These are phyloP conservation scores for Priocnemis perturbator DNA, from an alignment of 2,888 invertebrate species.

Conservation along the genomic window DNA sequence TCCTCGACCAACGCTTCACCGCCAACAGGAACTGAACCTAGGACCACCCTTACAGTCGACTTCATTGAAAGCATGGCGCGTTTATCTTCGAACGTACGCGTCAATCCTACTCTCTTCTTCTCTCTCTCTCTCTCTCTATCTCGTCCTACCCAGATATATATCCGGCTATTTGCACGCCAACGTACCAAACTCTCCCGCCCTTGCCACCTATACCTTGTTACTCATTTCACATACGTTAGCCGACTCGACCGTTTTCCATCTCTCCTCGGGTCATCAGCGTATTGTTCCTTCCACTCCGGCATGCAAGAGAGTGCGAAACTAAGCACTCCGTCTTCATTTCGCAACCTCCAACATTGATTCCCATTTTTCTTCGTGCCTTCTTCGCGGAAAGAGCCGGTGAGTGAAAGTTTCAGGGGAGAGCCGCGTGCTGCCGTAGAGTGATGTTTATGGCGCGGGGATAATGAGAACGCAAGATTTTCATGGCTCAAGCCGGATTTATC, in stretches of 20 bases:
- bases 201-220: background rate
- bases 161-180: constrained; percentile 24
- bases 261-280: no score
- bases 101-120: constrained; percentile 56
- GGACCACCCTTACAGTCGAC: constrained; percentile 63
- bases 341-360: constrained; percentile 47
- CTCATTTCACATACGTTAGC: no score
- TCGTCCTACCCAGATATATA: no score
- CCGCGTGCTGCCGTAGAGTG: no score
- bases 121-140: background rate
- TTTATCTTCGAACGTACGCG: constrained; percentile 64
- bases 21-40: constrained; percentile 49
- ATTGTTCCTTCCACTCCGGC: constrained; percentile 40
- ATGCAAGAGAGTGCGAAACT: constrained; percentile 38
- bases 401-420: no score
- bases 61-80: constrained; percentile 65
- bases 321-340: constrained; percentile 56
- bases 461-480: no score
- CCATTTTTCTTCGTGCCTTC: constrained; percentile 40
- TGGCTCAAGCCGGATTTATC: no score
- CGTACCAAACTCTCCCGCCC: constrained; percentile 43
- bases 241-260: no score
- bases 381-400: constrained; percentile 24
- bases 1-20: constrained; percentile 1
- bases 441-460: no score